Conservation (phyloP, 2,797 vertebrate species). For the Serranus cabrilla region DNA sequence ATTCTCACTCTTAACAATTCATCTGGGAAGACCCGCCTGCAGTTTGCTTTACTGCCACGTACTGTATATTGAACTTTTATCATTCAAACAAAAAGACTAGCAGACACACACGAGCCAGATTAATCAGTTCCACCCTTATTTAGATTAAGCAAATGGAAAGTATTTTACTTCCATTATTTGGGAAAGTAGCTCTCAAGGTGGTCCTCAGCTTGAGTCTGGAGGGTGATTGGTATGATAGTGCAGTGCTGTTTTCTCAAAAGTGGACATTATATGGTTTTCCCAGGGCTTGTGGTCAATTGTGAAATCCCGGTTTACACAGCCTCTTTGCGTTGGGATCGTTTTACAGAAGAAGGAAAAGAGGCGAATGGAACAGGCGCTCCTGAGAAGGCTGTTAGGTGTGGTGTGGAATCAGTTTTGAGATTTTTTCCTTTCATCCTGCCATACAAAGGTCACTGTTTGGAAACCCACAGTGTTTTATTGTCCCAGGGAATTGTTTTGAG, state of each 20-base stretch:
- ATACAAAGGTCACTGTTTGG: slow-evolving; percentile 74
- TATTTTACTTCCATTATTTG: slow-evolving; percentile 76
- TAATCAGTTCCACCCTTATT: slow-evolving; percentile 71
- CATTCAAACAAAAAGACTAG: slow-evolving; percentile 65
- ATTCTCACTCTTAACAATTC: slow-evolving; percentile 58
- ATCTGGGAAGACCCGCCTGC: slow-evolving; percentile 40
- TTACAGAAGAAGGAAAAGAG: slow-evolving; percentile 67
- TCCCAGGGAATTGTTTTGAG: slow-evolving; percentile 71
- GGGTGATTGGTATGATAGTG: slow-evolving; percentile 63
- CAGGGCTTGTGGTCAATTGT: slow-evolving; percentile 67
- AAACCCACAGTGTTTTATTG: slow-evolving; percentile 71
- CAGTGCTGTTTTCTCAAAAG: slow-evolving; percentile 58
- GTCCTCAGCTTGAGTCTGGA: slow-evolving; percentile 67
- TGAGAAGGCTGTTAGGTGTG: slow-evolving; percentile 57
- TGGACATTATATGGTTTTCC: slow-evolving; percentile 69
- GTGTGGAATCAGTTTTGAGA: slow-evolving; percentile 60
- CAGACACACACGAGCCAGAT: slow-evolving; percentile 56
- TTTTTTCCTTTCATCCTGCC: slow-evolving; percentile 54
- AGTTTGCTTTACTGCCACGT: slow-evolving; percentile 53
- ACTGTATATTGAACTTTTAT: slow-evolving; percentile 67
- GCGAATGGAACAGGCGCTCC: slow-evolving; percentile 42
- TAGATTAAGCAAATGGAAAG: slow-evolving; percentile 73
- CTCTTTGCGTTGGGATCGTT: slow-evolving; percentile 64
- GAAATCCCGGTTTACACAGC: slow-evolving; percentile 67
- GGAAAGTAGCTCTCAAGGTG: slow-evolving; percentile 76